Conservation (phyloP, 1,140 invertebrate genomes). For the Orchestia grillus region DNA sequence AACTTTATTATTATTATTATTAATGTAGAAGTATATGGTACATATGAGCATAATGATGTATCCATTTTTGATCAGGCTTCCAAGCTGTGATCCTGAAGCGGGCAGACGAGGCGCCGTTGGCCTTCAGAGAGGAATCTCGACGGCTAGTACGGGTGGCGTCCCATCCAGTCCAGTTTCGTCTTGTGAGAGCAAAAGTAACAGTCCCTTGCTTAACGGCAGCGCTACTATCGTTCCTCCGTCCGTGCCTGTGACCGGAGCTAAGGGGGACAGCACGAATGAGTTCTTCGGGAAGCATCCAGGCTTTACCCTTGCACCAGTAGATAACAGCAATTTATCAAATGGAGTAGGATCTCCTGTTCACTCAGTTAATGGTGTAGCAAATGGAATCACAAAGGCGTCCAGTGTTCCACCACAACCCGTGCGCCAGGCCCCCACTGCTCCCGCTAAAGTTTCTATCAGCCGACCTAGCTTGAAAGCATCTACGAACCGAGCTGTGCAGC, state of each 20-base stretch:
- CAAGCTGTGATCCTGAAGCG: conserved; percentile 34
- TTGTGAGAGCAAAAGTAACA: conserved; percentile 67
- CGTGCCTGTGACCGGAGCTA: conserved; percentile 35
- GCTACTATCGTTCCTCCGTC: conserved; percentile 58
- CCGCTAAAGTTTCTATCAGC: conserved; percentile 61
- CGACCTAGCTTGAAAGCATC: conserved; percentile 66
- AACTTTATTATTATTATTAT: too few relatives aligned
- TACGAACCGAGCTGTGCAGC: conserved; percentile 64
- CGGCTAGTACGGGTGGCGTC: neutral
- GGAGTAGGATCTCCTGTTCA: conserved; percentile 23
- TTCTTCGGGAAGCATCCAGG: conserved; percentile 64
- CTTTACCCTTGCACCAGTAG: conserved; percentile 63
- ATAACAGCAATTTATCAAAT: conserved; percentile 51
- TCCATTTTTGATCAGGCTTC: conserved; percentile 7
- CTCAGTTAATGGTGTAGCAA: conserved; percentile 33
- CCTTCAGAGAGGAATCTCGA: neutral
- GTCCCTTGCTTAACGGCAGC: conserved; percentile 67
- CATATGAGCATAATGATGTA: neutral
- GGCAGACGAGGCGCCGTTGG: conserved; percentile 10
- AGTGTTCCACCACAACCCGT: conserved; percentile 34
- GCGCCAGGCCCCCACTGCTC: neutral
- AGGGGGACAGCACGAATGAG: conserved; percentile 20
- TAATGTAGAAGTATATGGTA: too few relatives aligned
- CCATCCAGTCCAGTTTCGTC: conserved; percentile 61
- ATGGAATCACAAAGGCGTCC: conserved; percentile 36